Conservation (phyloP, 2,888 invertebrate species). For the Scaptomyza caliginosa region DNA sequence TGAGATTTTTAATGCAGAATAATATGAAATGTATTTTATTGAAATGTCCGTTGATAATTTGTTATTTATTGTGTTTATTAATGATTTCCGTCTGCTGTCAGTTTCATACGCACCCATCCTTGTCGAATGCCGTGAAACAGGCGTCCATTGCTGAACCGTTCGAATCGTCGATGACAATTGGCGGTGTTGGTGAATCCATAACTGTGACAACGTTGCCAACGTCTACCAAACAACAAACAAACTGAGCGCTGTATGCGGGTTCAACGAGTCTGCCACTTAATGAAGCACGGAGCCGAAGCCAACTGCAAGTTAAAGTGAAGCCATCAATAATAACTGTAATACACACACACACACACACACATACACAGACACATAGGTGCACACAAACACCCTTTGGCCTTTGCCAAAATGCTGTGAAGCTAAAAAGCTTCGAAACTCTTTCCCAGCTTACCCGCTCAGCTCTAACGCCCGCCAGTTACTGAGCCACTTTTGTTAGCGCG, state of each 20-base stretch:
- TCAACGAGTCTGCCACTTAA: constrained; percentile 53
- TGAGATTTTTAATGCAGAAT: background rate
- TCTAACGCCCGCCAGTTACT: constrained; percentile 68
- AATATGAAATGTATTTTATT: background rate
- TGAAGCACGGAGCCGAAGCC: constrained; percentile 55
- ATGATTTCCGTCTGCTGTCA: background rate
- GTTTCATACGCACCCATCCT: constrained; percentile 90
- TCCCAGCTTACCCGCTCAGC: constrained; percentile 65
- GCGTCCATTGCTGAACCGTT: constrained; percentile 92
- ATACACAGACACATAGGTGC: constrained; percentile 20
- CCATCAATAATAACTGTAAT: constrained; percentile 68
- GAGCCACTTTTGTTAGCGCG: constrained; percentile 43
- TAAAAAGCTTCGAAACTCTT: constrained; percentile 5
- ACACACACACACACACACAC: constrained; percentile 9
- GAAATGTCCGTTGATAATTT: background rate
- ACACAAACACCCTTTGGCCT: constrained; percentile 4
- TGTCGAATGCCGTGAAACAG: constrained; percentile 95
- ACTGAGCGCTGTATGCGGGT: constrained; percentile 21
- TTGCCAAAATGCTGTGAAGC: constrained; percentile 1
- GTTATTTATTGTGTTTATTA: background rate
- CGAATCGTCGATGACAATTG: constrained; percentile 85
- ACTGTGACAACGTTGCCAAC: constrained; percentile 66
- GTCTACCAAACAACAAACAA: constrained; percentile 58
- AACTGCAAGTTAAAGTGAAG: constrained; percentile 75
- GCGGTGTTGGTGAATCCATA: constrained; percentile 84